Evolutionary conservation across 2,888 invertebrate species (phyloP).

Genomic region (Eristalinus aeneus): DNA sequence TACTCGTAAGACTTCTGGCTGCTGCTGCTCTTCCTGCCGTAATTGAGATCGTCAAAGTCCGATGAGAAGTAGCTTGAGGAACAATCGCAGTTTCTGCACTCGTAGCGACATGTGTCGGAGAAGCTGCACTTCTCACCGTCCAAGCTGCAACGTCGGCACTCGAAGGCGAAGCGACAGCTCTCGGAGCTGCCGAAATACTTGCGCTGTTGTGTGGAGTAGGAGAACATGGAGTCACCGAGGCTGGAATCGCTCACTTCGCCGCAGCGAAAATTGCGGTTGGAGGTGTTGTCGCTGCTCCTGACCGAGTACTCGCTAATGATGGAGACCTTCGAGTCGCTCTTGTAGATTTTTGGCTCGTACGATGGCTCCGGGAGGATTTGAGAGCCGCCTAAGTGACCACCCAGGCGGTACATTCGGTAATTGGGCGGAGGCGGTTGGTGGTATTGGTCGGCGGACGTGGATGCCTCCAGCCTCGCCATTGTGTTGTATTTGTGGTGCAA

Average conservation of each 20-base stretch:
- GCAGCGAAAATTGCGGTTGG: slow-evolving; percentile 73
- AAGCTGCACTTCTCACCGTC: slow-evolving; percentile 80
- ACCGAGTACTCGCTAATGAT: slow-evolving; percentile 80
- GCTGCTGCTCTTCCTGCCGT: slow-evolving; percentile 70
- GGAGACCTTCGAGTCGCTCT: slow-evolving; percentile 80
- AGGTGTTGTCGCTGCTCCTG: slow-evolving; percentile 79
- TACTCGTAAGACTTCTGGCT: slow-evolving; percentile 74
- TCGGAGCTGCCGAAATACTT: slow-evolving; percentile 80
- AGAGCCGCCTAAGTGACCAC: slow-evolving; percentile 77
- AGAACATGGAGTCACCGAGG: slow-evolving; percentile 77
- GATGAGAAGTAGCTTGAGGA: slow-evolving; percentile 81
- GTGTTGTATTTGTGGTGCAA: slow-evolving; percentile 79
- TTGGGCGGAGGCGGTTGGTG: slow-evolving; percentile 59
- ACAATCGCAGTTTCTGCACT: slow-evolving; percentile 80
- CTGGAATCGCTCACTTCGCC: slow-evolving; percentile 78
- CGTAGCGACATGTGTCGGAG: slow-evolving; percentile 80
- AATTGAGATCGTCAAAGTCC: slow-evolving; percentile 80
- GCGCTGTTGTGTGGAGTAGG: slow-evolving; percentile 76
- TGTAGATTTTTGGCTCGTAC: slow-evolving; percentile 79
- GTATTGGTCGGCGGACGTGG: slow-evolving; percentile 73
- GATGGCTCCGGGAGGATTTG: slow-evolving; percentile 76
- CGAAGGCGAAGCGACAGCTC: slow-evolving; percentile 79
- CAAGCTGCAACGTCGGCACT: slow-evolving; percentile 79
- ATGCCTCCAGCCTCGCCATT: slow-evolving; percentile 76
- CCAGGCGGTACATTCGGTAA: slow-evolving; percentile 76